Percentiles rank a stretch among this genome's conserved stretches.
Evolutionary conservation across 1,140 invertebrate species (phyloP).

Genomic region (Neodiprion fabricii): DNA sequence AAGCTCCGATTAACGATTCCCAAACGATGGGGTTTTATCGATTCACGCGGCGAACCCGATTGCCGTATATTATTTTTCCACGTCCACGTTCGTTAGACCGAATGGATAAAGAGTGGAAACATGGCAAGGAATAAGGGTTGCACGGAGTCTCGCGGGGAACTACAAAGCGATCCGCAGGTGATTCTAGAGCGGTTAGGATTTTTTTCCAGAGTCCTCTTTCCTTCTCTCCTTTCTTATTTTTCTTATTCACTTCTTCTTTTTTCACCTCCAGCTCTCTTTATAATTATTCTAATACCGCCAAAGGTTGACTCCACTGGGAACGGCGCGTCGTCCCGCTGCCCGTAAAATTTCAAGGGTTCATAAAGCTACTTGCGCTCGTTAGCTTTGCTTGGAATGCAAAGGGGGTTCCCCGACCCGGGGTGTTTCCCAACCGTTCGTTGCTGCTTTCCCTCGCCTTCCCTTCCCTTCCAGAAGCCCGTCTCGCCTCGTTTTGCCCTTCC

Average conservation of each 20-base stretch:
- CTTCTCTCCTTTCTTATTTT: not conserved
- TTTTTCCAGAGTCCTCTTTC: not conserved
- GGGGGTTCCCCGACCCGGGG: conserved; percentile 1
- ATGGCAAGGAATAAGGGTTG: too few species aligned
- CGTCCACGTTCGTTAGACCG: too few species aligned
- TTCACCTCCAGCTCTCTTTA: not conserved
- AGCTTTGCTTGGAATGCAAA: conserved; percentile 16
- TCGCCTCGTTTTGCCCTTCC: too few species aligned
- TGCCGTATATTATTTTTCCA: too few species aligned
- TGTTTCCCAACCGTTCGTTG: not conserved
- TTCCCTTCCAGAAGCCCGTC: too few species aligned
- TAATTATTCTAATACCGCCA: not conserved
- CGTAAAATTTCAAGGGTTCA: conserved; percentile 27
- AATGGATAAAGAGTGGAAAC: too few species aligned
- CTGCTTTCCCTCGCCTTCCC: too few species aligned
- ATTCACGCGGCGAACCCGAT: too few species aligned
- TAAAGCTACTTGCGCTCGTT: conserved; percentile 29
- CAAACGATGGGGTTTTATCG: too few species aligned
- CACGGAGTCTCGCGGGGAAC: too few species aligned
- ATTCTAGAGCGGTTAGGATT: not conserved
- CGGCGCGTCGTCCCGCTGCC: not conserved
- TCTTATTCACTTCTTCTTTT: not conserved
- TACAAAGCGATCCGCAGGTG: not conserved
- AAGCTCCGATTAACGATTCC: too few species aligned
- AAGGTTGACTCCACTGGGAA: not conserved